phyloP scores from a whole-genome alignment of 2,797 vertebrate species.

The Parauchenoglanis ngamensis region DNA sequence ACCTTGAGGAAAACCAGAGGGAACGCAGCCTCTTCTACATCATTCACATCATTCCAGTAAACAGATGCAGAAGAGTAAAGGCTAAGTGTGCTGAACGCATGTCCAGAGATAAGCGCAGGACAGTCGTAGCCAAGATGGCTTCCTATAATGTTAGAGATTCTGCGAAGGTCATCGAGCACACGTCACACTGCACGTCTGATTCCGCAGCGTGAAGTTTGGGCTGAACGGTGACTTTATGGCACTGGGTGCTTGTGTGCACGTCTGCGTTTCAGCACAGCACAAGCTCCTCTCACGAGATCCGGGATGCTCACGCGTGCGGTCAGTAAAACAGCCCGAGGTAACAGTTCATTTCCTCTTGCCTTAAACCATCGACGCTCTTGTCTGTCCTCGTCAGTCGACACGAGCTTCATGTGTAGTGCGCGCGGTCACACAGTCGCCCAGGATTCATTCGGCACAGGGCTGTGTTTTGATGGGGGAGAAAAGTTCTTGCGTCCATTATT shows the following conservation, averaged over 20 bases:
- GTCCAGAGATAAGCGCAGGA: not conserved
- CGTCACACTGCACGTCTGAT: not conserved
- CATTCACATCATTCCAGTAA: not conserved
- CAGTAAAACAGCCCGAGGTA: constrained; percentile 80
- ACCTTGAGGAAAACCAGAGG: constrained; percentile 2
- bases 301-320: constrained; percentile 82
- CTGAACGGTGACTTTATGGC: not conserved
- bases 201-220: not conserved
- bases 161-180: not conserved
- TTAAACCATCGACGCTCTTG: constrained; percentile 78
- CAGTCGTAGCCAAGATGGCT: not conserved
- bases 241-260: not conserved
- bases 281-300: constrained; percentile 75
- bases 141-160: not conserved
- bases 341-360: constrained; percentile 80
- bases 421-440: constrained; percentile 69
- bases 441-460: constrained; percentile 51
- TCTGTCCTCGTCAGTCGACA: constrained; percentile 80
- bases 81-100: not conserved
- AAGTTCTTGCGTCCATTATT: not conserved
- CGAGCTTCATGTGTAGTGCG: constrained; percentile 72
- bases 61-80: not conserved
- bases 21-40: not conserved
- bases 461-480: not conserved
- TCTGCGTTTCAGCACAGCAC: constrained; percentile 38